A percentile compares a stretch with the other conserved stretches of the same genome.
These are phyloP conservation scores for Drosophila navojoa DNA, from an alignment of 1,140 invertebrate genomes.

Conservation along the genomic window DNA sequence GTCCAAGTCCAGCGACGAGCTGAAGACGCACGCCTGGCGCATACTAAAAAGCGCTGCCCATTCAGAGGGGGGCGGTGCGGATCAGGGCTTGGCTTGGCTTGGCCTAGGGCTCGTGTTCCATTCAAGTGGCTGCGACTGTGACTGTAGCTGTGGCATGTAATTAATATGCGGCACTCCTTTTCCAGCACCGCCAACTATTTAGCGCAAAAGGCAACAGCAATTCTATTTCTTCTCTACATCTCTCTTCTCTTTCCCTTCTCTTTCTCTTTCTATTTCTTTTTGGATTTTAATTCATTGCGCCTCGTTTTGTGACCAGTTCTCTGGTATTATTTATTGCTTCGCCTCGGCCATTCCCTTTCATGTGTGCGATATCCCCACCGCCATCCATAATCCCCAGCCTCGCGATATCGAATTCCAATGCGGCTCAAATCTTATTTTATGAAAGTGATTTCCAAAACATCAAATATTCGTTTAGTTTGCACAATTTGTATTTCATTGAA, in stretches of 20 bases:
- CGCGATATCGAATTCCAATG: neutral
- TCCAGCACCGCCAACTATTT: constrained; percentile 48
- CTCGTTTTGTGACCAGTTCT: neutral
- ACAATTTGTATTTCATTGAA: too few species aligned
- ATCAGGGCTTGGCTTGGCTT: neutral
- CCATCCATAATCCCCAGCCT: neutral
- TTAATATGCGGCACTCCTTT: constrained; percentile 78
- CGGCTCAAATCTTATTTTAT: neutral
- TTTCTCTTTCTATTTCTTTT: neutral
- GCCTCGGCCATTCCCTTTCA: constrained; percentile 33
- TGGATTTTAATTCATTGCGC: neutral
- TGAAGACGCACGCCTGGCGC: constrained; percentile 44
- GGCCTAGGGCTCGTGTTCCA: constrained; percentile 45
- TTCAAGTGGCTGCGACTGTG: constrained; percentile 51
- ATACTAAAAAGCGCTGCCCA: constrained; percentile 50
- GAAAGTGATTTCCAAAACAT: too few species aligned
- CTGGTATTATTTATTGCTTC: constrained; percentile 34
- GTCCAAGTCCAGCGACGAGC: neutral
- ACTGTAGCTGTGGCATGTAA: constrained; percentile 59
- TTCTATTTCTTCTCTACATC: constrained; percentile 30
- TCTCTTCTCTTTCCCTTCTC: constrained; percentile 14
- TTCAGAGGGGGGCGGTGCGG: constrained; percentile 3
- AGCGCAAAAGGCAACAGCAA: constrained; percentile 47
- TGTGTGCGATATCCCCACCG: constrained; percentile 1
- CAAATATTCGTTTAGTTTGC: too few species aligned